Conservation (phyloP, 2,113 vertebrate species). For the Gila orcuttii region DNA sequence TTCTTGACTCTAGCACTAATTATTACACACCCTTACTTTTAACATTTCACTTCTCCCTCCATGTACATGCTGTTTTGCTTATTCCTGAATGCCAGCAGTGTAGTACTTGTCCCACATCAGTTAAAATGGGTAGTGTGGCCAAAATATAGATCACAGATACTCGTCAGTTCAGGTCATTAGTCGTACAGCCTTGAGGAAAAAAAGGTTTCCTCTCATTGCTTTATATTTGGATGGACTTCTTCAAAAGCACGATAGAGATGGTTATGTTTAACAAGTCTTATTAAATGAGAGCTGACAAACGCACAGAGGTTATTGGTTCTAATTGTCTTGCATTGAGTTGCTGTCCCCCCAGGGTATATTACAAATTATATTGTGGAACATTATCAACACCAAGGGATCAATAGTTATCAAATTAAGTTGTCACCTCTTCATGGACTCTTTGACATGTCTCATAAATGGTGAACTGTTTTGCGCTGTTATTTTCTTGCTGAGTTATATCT, state of each 20-base stretch:
- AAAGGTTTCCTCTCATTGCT: neutral
- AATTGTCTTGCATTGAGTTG: slow-evolving; percentile 50
- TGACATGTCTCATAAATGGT: slow-evolving; percentile 37
- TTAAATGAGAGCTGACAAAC: slow-evolving; percentile 42
- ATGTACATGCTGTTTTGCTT: neutral
- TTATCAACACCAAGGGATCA: slow-evolving; percentile 46
- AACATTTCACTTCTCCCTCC: neutral
- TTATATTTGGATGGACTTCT: slow-evolving; percentile 29
- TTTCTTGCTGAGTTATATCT: neutral
- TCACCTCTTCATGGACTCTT: slow-evolving; percentile 26
- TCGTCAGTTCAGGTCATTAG: neutral
- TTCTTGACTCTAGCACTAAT: neutral
- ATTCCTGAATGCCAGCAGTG: neutral
- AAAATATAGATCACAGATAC: neutral
- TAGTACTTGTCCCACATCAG: too few relatives aligned
- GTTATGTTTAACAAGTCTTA: slow-evolving; percentile 40
- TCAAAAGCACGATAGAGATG: slow-evolving; percentile 53
- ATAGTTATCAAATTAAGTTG: slow-evolving; percentile 47
- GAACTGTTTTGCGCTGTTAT: slow-evolving; percentile 23
- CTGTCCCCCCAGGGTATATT: slow-evolving; percentile 38
- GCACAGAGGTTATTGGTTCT: slow-evolving; percentile 34
- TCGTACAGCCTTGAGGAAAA: neutral
- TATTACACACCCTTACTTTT: neutral
- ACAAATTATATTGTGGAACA: slow-evolving; percentile 38
- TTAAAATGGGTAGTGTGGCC: neutral